phyloP scores from a whole-genome alignment of 1,140 invertebrate species.

The Oedothorax gibbosus region DNA sequence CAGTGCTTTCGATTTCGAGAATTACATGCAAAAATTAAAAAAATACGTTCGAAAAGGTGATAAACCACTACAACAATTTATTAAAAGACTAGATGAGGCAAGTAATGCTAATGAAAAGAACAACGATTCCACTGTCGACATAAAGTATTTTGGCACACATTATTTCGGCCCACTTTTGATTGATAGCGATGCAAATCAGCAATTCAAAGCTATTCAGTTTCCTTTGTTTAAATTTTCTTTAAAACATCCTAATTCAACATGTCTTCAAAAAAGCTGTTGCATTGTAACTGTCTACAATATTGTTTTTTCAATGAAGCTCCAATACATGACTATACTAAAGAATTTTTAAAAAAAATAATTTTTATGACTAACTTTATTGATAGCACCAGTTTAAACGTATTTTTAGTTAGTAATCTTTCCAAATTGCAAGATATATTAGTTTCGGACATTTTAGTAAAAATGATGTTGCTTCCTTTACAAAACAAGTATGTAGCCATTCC shows the following conservation, averaged over 20 bases:
- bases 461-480: too few relatives aligned
- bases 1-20: background rate
- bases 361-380: background rate
- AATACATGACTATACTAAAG: too few relatives aligned
- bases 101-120: too few relatives aligned
- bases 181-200: background rate
- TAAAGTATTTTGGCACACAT: background rate
- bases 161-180: background rate
- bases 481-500: background rate
- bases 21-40: constrained; percentile 6
- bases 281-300: background rate
- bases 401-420: background rate
- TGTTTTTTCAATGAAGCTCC: too few relatives aligned
- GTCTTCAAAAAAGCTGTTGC: background rate
- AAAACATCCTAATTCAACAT: constrained; percentile 8
- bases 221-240: background rate
- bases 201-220: background rate
- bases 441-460: too few relatives aligned
- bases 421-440: too few relatives aligned
- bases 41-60: constrained; percentile 5
- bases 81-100: too few relatives aligned
- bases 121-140: too few relatives aligned
- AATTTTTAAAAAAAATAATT: background rate
- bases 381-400: background rate
- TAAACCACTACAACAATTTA: too few relatives aligned